Percentiles rank a stretch among this genome's conserved stretches.
Evolutionary conservation across 2,113 vertebrate genomes (phyloP).

Genomic region (Brevimyrus niger): DNA sequence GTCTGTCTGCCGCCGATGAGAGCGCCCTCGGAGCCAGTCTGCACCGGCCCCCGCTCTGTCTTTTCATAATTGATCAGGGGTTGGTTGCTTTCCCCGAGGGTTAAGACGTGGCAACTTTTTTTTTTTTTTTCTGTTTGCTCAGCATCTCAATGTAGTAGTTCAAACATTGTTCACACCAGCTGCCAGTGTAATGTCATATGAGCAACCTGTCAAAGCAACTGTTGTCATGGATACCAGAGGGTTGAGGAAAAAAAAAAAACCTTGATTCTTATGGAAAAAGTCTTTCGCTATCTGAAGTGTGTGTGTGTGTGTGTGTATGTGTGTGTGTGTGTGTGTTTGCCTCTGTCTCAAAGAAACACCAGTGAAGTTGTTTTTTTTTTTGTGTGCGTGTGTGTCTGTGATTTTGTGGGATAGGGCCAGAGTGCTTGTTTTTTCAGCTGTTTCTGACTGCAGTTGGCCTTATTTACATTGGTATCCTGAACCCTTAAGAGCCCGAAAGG

Average conservation of each 20-base stretch:
- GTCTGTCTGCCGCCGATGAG: conserved; percentile 87
- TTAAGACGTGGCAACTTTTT: conserved; percentile 88
- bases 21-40: conserved; percentile 88
- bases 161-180: conserved; percentile 99
- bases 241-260: conserved; percentile 78
- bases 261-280: conserved; percentile 78
- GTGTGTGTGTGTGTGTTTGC: conserved; percentile 43
- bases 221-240: conserved; percentile 99
- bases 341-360: conserved; percentile 43
- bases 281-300: conserved; percentile 67
- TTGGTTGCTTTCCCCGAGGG: conserved; percentile 88
- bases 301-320: conserved; percentile 45
- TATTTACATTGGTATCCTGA: conserved; percentile 14
- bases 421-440: conserved; percentile 35
- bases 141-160: conserved; percentile 99
- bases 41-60: conserved; percentile 86
- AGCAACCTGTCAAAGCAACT: conserved; percentile 98
- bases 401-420: conserved; percentile 31
- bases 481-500: conserved; percentile 45
- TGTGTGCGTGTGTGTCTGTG: conserved; percentile 37
- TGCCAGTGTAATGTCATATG: conserved; percentile 97
- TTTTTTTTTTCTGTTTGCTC: conserved; percentile 94
- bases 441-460: conserved; percentile 25
- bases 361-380: conserved; percentile 15
- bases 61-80: conserved; percentile 99